Conservation (phyloP, 1,140 invertebrate species). For the Aphelenchoides fujianensis region DNA sequence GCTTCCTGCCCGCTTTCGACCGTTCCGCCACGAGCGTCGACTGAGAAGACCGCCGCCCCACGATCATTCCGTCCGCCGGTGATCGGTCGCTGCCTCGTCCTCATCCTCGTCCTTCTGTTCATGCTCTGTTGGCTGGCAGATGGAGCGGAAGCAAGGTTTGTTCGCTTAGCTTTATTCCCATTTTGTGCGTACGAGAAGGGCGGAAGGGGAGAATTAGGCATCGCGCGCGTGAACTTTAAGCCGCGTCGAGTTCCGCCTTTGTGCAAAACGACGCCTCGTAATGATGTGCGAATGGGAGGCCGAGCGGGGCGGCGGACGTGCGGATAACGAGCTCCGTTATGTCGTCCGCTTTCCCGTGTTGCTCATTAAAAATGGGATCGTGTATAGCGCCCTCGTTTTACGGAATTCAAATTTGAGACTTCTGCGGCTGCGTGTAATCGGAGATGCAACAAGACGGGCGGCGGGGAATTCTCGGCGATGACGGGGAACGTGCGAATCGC, state of each 20-base stretch:
- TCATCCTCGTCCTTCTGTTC: background rate
- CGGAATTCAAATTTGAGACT: background rate
- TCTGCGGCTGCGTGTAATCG: background rate
- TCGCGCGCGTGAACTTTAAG: background rate
- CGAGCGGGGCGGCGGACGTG: too few species aligned
- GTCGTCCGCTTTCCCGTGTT: background rate
- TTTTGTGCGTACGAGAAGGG: background rate
- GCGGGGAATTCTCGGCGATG: too few species aligned
- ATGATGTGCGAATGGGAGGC: background rate
- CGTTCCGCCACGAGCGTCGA: too few species aligned
- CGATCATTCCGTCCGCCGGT: background rate
- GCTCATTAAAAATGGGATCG: conserved; percentile 1
- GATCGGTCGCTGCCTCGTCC: background rate
- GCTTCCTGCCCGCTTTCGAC: background rate
- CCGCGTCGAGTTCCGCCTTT: background rate
- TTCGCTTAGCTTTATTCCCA: background rate
- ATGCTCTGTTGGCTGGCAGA: background rate
- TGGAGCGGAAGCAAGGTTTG: background rate
- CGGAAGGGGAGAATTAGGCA: too few species aligned
- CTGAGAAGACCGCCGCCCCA: too few species aligned
- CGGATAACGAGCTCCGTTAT: conserved; percentile 4
- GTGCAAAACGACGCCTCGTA: background rate
- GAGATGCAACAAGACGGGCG: too few species aligned
- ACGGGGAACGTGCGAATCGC: too few species aligned
- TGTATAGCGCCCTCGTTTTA: too few species aligned